These are phyloP conservation scores for Scomber japonicus DNA, from an alignment of 2,113 vertebrate species.

Conservation along the genomic window DNA sequence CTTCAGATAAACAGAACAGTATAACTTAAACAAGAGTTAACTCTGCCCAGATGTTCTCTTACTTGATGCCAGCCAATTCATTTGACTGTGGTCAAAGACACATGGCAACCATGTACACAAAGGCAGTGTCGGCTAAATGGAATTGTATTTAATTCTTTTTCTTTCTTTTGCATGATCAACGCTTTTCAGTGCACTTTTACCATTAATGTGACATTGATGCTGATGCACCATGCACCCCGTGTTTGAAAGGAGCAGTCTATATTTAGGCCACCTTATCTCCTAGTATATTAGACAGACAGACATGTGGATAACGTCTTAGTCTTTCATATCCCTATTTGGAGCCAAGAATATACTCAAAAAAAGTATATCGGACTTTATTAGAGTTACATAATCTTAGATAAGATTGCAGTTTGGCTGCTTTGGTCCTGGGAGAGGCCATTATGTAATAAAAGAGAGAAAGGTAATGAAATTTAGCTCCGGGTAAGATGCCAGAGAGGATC, in stretches of 20 bases:
- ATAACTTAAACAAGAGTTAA: conserved; percentile 44
- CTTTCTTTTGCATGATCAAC: not conserved
- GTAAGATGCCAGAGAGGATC: conserved; percentile 69
- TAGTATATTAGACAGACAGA: conserved; percentile 42
- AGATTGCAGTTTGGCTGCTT: conserved; percentile 58
- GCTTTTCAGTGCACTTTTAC: conserved; percentile 17
- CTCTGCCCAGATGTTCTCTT: conserved; percentile 50
- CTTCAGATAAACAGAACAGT: conserved; percentile 49
- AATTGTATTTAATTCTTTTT: not conserved
- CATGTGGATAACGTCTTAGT: conserved; percentile 37
- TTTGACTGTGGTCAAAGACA: conserved; percentile 25
- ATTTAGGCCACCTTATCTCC: conserved; percentile 43
- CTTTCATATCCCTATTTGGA: conserved; percentile 61
- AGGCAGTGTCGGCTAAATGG: not conserved
- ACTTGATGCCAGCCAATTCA: conserved; percentile 39
- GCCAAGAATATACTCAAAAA: conserved; percentile 45
- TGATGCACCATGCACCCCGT: not conserved
- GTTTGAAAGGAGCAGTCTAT: conserved; percentile 38
- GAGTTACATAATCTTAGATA: conserved; percentile 72
- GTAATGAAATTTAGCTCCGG: conserved; percentile 71
- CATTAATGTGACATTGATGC: conserved; percentile 1
- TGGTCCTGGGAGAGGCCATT: conserved; percentile 52
- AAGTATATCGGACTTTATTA: conserved; percentile 53
- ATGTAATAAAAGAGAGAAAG: conserved; percentile 66
- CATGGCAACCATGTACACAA: conserved; percentile 18